phyloP scores from a whole-genome alignment of 92 coral and sea anemone genomes.

The Hydrozoanthus gracilis region DNA sequence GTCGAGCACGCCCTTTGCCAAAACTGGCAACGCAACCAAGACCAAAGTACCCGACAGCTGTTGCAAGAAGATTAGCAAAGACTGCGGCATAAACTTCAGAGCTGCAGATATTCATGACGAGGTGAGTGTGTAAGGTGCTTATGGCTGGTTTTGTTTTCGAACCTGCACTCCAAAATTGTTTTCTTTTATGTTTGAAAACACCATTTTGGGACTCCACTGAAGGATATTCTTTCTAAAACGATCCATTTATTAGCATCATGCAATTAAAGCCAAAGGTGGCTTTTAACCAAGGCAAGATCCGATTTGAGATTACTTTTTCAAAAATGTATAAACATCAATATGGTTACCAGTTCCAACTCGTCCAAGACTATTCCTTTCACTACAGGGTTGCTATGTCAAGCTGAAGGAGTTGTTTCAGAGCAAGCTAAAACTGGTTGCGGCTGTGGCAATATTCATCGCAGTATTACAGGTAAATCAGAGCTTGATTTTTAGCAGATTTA shows the following conservation, averaged over 20 bases:
- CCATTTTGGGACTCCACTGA: background rate
- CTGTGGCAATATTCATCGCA: slow-evolving; percentile 32
- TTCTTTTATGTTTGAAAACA: too few relatives aligned
- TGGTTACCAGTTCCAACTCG: background rate
- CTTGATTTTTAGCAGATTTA: background rate
- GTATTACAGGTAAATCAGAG: slow-evolving; percentile 9
- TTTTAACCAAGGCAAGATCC: too few relatives aligned
- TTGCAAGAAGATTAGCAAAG: slow-evolving; percentile 15
- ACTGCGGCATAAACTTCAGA: slow-evolving; percentile 14
- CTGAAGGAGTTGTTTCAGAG: slow-evolving; percentile 3
- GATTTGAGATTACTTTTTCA: too few relatives aligned
- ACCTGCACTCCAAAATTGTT: background rate
- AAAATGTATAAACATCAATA: background rate
- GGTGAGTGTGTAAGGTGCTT: background rate
- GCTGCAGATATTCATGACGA: slow-evolving; percentile 16
- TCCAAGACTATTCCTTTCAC: background rate
- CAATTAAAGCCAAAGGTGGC: too few relatives aligned
- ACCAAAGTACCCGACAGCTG: slow-evolving; percentile 35
- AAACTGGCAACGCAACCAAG: background rate
- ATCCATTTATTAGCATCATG: too few relatives aligned
- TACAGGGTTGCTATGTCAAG: slow-evolving; percentile 28
- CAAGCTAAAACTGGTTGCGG: slow-evolving; percentile 29
- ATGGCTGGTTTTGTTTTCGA: background rate
- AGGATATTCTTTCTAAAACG: background rate
- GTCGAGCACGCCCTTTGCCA: slow-evolving; percentile 1